Evolutionary conservation across 2,113 vertebrate genomes (phyloP), one percentile per base, ranked within the genome.

Genomic region (Mobula hypostoma): DNA sequence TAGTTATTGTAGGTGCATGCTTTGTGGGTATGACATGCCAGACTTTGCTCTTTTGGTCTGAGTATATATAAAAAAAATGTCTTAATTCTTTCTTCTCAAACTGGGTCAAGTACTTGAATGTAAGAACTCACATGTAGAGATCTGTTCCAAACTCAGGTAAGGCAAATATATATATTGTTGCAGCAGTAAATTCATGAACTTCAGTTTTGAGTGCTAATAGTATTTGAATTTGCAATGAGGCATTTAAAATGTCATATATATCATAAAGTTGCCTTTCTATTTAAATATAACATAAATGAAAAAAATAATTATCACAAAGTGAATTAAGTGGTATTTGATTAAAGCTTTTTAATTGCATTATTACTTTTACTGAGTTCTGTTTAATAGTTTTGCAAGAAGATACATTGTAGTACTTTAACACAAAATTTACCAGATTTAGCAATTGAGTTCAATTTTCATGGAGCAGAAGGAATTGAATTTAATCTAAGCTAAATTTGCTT

Each of bases 1-100:
- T 95, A 95, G 96, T 95, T 94, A 0, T 91, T 0, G 0, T 95
- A 95, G 11, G 0, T 94, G 95, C 95, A 72, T 8, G 95, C 95
- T 95, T 95, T 95, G 94, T 94, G 88, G 94, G 29, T 0, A 1
- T 94, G 95, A 90, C 95, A 95, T 94, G 95, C 95, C 95, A 96
- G 96, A 97, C 97, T 97, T 97, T 97, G 97, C 95, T 97, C 97
- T 96, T 96, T 95, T 95, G 4, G 94, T 5, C 0, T 87, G 94
- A 2, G 0, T 97, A 97, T 97, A 97, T 48, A 48, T 2, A 97
- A 97, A 95, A 19, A 21, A 66, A 29, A 32, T 93, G 36, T 76
- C 8, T 19, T 40, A 93, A 93, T 93, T 15, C 3, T 74, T 93
- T 93, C 70, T 93, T 56, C 24, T 29, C 68, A 56, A 72, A 93